Evolutionary conservation across 2,888 invertebrate species (phyloP).

Genomic region (Rhogogaster chlorosoma): DNA sequence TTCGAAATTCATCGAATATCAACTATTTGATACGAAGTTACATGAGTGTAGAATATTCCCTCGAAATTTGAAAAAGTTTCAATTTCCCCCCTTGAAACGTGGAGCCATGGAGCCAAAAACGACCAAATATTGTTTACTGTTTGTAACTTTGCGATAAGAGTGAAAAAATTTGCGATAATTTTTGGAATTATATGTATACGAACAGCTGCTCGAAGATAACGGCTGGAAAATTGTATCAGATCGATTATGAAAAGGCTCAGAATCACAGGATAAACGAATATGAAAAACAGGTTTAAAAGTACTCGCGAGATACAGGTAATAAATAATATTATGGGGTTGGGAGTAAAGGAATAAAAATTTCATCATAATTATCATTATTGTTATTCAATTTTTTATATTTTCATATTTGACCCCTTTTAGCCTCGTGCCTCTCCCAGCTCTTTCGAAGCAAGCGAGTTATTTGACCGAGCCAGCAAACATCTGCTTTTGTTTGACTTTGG

Average conservation of each 20-base stretch:
- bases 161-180: background rate
- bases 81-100: too few species aligned
- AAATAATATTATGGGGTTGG: background rate
- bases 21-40: too few species aligned
- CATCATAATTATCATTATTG: background rate
- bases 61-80: too few species aligned
- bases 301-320: background rate
- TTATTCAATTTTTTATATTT: constrained; percentile 19
- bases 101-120: too few species aligned
- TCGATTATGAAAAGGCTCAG: background rate
- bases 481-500: constrained; percentile 63
- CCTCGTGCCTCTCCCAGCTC: constrained; percentile 1
- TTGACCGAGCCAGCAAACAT: constrained; percentile 58
- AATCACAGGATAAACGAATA: background rate
- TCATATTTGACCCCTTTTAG: constrained; percentile 19
- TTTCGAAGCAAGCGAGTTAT: constrained; percentile 46
- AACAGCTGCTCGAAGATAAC: background rate
- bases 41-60: too few species aligned
- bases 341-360: background rate
- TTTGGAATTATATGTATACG: background rate
- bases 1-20: too few species aligned
- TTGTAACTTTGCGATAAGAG: background rate
- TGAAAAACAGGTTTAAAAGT: background rate
- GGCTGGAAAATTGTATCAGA: background rate
- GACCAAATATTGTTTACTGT: too few species aligned